Conservation (phyloP, 2,797 vertebrate species). For the Leuciscus waleckii region DNA sequence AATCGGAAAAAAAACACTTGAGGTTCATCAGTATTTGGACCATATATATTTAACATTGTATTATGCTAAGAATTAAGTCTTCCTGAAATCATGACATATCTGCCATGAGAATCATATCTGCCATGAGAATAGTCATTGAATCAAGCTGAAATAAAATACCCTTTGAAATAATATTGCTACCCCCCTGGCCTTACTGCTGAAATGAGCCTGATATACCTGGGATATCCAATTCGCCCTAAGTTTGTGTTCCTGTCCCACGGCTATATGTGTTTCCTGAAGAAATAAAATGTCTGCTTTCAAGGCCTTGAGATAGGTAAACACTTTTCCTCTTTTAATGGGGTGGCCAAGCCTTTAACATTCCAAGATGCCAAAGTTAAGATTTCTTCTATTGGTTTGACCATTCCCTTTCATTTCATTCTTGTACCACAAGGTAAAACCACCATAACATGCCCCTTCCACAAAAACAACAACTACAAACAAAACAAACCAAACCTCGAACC, state of each 20-base stretch:
- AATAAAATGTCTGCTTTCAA: no score
- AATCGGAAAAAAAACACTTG: no score
- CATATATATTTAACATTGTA: conserved; percentile 45
- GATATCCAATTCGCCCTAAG: neutral
- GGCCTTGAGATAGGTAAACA: no score
- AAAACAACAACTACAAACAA: neutral
- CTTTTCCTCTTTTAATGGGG: neutral
- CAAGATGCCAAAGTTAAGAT: no score
- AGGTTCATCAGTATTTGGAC: conserved; percentile 38
- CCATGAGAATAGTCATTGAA: neutral
- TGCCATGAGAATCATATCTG: neutral
- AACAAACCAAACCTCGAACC: neutral
- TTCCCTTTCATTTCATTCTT: no score
- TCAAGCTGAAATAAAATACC: neutral
- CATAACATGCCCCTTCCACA: neutral
- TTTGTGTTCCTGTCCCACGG: neutral
- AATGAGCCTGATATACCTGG: neutral
- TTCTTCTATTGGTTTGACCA: no score
- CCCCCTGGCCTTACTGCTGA: neutral
- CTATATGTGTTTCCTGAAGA: neutral
- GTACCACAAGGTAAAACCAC: no score
- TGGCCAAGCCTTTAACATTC: no score
- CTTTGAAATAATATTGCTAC: neutral
- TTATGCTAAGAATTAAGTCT: neutral
- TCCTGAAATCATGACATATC: neutral